Percentiles rank a stretch among this genome's conserved stretches.
These are phyloP conservation scores for Notodonta ziczac DNA, from an alignment of 2,888 invertebrate genomes.

Conservation along the genomic window DNA sequence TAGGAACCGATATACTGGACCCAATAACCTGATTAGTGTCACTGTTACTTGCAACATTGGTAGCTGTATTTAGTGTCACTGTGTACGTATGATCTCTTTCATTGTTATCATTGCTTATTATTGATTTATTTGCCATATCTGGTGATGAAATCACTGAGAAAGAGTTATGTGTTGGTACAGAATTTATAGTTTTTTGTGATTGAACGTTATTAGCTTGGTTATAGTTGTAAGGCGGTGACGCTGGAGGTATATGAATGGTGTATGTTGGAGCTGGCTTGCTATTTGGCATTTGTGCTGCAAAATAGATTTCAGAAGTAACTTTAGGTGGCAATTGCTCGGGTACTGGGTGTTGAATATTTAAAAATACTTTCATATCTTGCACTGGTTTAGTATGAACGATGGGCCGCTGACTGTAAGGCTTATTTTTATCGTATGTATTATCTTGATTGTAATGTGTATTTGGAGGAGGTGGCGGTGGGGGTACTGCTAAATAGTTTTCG, in stretches of 20 bases:
- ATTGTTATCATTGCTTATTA: conserved; percentile 43
- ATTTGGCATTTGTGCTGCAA: conserved; percentile 72
- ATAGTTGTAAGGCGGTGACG: conserved; percentile 44
- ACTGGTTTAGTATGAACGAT: conserved; percentile 73
- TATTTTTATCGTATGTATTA: conserved; percentile 60
- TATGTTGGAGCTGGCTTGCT: conserved; percentile 70
- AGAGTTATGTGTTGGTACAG: conserved; percentile 44
- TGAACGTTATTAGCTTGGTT: conserved; percentile 26
- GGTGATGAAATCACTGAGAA: conserved; percentile 48
- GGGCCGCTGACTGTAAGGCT: conserved; percentile 68
- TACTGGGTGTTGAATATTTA: conserved; percentile 76
- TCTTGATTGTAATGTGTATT: conserved; percentile 65
- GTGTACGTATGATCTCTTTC: conserved; percentile 65
- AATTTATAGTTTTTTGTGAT: conserved; percentile 26
- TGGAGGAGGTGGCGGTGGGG: conserved; percentile 72
- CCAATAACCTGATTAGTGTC: conserved; percentile 65
- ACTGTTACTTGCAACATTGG: conserved; percentile 64
- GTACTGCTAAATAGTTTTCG: conserved; percentile 78
- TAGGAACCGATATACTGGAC: conserved; percentile 68
- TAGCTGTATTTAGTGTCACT: conserved; percentile 70
- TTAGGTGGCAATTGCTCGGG: conserved; percentile 71
- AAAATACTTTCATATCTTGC: conserved; percentile 77
- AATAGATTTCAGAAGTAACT: conserved; percentile 81
- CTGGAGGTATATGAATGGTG: conserved; percentile 69
- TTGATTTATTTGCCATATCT: conserved; percentile 56